Evolutionary conservation across 35 echinoderm and acorn worm genomes (phyloP).

Genomic region (Lytechinus pictus): DNA sequence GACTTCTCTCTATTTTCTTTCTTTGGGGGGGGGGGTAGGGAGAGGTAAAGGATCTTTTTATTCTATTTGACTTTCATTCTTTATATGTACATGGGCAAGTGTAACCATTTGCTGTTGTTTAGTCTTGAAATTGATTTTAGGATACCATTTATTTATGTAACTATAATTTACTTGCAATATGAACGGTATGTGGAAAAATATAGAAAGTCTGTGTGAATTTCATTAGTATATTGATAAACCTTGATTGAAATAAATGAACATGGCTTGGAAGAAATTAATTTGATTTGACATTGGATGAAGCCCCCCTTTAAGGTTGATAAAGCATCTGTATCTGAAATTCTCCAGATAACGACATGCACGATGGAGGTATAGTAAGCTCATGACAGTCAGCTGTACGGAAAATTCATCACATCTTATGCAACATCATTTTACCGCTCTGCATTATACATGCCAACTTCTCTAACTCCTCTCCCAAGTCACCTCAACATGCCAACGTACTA

Average conservation of each 20-base stretch:
- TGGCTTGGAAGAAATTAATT: neutral
- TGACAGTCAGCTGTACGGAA: neutral
- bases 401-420: slow-evolving; percentile 7
- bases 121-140: too few relatives aligned
- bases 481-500: neutral
- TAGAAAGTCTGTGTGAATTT: too few relatives aligned
- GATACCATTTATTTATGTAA: too few relatives aligned
- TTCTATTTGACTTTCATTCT: too few relatives aligned
- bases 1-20: too few relatives aligned
- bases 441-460: slow-evolving; percentile 4
- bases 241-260: neutral
- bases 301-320: neutral
- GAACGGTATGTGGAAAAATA: too few relatives aligned
- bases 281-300: neutral
- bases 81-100: too few relatives aligned
- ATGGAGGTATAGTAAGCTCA: neutral
- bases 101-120: too few relatives aligned
- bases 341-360: neutral
- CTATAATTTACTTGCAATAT: too few relatives aligned
- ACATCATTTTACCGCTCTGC: neutral
- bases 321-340: neutral
- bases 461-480: neutral
- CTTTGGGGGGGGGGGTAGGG: too few relatives aligned
- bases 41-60: too few relatives aligned
- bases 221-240: too few relatives aligned